These are phyloP conservation scores for Varanus komodoensis DNA, from an alignment of 2,113 vertebrate species.

Conservation along the genomic window DNA sequence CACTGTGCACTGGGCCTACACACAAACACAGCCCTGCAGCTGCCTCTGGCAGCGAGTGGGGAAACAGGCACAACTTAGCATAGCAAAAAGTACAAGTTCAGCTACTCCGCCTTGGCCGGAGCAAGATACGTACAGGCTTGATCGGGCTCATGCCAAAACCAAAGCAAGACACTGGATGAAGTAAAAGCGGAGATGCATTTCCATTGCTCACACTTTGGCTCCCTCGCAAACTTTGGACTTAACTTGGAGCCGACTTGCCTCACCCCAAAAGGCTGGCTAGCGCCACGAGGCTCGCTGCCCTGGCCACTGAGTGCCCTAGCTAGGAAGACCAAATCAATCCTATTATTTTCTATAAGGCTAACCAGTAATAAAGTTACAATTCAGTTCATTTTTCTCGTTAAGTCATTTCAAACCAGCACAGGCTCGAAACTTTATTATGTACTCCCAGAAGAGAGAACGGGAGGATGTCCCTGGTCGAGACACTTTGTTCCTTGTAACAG, in stretches of 20 bases:
- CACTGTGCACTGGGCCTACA: no score
- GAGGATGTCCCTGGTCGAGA: slow-evolving; percentile 61
- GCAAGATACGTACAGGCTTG: neutral
- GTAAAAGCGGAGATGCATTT: neutral
- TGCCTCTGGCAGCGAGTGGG: no score
- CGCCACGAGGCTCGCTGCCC: neutral
- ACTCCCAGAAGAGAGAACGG: slow-evolving; percentile 20
- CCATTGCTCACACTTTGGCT: neutral
- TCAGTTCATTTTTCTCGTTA: neutral
- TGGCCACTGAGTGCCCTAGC: neutral
- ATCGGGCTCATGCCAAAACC: neutral
- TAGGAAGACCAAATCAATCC: neutral
- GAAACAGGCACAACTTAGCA: no score
- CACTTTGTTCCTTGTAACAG: slow-evolving; percentile 68
- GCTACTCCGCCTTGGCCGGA: no score
- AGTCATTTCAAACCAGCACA: slow-evolving; percentile 30
- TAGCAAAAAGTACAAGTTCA: no score
- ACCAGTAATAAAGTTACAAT: neutral
- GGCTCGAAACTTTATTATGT: slow-evolving; percentile 55
- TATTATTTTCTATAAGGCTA: neutral
- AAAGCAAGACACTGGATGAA: neutral
- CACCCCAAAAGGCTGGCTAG: neutral
- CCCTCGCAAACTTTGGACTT: neutral
- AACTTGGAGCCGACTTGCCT: neutral
- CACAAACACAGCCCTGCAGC: no score